Conservation (phyloP, 2,113 vertebrate genomes). For the Phycodurus eques region DNA sequence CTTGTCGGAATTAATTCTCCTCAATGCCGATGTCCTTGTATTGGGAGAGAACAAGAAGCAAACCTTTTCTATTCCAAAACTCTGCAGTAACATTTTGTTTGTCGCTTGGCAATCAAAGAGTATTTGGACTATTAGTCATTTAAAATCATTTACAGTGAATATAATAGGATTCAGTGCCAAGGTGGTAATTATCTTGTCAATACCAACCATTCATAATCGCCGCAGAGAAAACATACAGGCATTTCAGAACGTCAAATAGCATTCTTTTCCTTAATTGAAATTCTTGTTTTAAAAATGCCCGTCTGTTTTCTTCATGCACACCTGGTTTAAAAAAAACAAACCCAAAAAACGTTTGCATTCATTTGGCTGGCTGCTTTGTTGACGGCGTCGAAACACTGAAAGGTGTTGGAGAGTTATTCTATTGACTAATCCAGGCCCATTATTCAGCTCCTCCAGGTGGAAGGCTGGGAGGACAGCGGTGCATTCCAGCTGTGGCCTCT, state of each 20-base stretch:
- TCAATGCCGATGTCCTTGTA: conserved; percentile 57
- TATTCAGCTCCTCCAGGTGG: conserved; percentile 73
- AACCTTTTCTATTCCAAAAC: conserved; percentile 19
- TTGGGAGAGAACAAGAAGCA: conserved; percentile 39
- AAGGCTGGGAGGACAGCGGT: conserved; percentile 67
- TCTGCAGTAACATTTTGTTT: conserved; percentile 3
- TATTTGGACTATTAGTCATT: conserved; percentile 15
- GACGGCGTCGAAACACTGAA: conserved; percentile 38
- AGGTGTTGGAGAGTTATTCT: conserved; percentile 60
- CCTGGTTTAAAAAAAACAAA: conserved; percentile 1
- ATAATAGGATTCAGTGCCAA: conserved; percentile 26
- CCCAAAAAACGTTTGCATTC: conserved; percentile 24
- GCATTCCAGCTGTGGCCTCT: conserved; percentile 85
- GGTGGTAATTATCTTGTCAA: conserved; percentile 63
- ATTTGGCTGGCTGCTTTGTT: conserved; percentile 54
- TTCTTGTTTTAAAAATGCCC: conserved; percentile 53
- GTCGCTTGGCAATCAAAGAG: conserved; percentile 9
- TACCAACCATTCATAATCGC: conserved; percentile 48
- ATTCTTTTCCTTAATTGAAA: conserved; percentile 66
- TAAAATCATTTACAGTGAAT: conserved; percentile 24
- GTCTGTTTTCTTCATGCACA: conserved; percentile 44
- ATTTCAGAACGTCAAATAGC: conserved; percentile 61
- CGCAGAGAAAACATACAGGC: conserved; percentile 52
- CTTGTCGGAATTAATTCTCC: conserved; percentile 57
- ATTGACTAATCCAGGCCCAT: conserved; percentile 65